A percentile compares a stretch with the other conserved stretches of the same genome.
These are phyloP conservation scores for Meteorus colon DNA, from an alignment of 2,888 invertebrate species.

Conservation along the genomic window DNA sequence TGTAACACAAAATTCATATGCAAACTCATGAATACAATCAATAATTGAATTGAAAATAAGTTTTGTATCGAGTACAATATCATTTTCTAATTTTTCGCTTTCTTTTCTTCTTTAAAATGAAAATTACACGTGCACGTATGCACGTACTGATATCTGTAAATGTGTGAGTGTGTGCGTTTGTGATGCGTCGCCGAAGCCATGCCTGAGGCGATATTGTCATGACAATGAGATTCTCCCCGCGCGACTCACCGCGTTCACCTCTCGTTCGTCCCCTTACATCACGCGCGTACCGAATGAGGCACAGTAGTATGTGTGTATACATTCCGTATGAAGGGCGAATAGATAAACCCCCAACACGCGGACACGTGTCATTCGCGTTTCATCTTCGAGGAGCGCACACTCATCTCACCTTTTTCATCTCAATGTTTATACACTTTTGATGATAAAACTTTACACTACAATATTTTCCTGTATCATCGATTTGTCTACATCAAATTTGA, in stretches of 20 bases:
- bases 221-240: conserved; percentile 65
- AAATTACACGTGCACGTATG: background rate
- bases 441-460: conserved; percentile 20
- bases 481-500: background rate
- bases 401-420: conserved; percentile 10
- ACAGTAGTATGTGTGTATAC: conserved; percentile 15
- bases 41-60: background rate
- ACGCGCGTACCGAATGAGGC: conserved; percentile 33
- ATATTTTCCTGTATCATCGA: conserved; percentile 26
- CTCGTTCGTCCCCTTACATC: conserved; percentile 35
- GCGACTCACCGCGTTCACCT: conserved; percentile 11
- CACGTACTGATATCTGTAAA: background rate
- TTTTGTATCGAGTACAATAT: background rate
- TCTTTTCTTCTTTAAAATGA: background rate
- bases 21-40: conserved; percentile 23
- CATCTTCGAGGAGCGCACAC: conserved; percentile 13
- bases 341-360: conserved; percentile 19
- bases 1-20: conserved; percentile 58
- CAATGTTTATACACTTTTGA: background rate
- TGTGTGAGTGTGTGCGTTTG: background rate
- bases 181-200: conserved; percentile 63
- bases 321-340: background rate
- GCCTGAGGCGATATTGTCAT: conserved; percentile 70
- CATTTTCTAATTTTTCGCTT: background rate
- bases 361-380: conserved; percentile 49